Evolutionary conservation across 2,888 invertebrate species (phyloP).

Genomic region (Epinotia ramella): DNA sequence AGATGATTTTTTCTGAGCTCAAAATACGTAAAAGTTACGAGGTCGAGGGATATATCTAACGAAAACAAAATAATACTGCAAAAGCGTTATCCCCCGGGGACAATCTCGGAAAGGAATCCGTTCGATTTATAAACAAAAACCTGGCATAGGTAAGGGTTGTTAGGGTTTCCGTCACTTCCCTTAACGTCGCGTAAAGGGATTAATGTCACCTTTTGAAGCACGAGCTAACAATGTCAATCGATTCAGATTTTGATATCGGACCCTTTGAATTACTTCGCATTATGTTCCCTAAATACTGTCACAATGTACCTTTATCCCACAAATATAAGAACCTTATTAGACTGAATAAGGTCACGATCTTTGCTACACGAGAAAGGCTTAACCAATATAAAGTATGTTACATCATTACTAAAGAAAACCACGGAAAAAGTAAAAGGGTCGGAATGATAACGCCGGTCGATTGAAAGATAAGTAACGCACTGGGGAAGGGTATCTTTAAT

Average conservation of each 20-base stretch:
- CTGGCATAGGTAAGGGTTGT: slow-evolving; percentile 48
- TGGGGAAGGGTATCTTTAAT: background rate
- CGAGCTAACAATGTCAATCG: slow-evolving; percentile 44
- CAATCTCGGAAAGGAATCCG: slow-evolving; percentile 48
- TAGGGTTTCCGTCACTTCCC: slow-evolving; percentile 53
- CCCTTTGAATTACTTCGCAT: slow-evolving; percentile 32
- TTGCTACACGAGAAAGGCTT: slow-evolving; percentile 27
- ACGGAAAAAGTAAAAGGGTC: slow-evolving; percentile 37
- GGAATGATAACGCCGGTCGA: slow-evolving; percentile 33
- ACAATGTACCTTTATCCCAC: slow-evolving; percentile 12
- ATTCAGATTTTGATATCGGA: slow-evolving; percentile 37
- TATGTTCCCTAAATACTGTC: slow-evolving; percentile 31
- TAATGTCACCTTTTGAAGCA: slow-evolving; percentile 49
- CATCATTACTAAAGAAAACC: slow-evolving; percentile 35
- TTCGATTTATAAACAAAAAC: slow-evolving; percentile 56
- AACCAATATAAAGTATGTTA: slow-evolving; percentile 35
- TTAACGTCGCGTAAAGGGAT: slow-evolving; percentile 46
- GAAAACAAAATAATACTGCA: slow-evolving; percentile 56
- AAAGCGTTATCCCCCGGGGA: slow-evolving; percentile 53
- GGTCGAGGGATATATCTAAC: slow-evolving; percentile 46
- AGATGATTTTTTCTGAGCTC: slow-evolving; percentile 2
- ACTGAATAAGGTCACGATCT: slow-evolving; percentile 10
- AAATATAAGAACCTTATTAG: slow-evolving; percentile 23
- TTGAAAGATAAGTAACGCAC: slow-evolving; percentile 22
- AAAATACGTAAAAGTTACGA: slow-evolving; percentile 23